Evolutionary conservation across 92 coral and sea anemone genomes (phyloP).

Genomic region (Virgularia gustaviana): DNA sequence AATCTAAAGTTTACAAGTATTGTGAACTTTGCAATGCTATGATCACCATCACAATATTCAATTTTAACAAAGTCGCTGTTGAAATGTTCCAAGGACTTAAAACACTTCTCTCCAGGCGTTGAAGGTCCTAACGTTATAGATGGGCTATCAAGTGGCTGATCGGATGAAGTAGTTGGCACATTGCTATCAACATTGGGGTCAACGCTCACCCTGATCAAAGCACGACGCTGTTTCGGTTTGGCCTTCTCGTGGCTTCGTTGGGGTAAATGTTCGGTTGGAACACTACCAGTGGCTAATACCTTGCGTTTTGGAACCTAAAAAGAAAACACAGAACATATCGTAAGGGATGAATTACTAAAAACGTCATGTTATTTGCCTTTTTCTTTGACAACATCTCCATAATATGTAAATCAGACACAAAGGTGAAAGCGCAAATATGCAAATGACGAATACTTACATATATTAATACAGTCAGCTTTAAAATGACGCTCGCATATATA

Average conservation of each 20-base stretch:
- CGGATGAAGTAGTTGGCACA: not conserved
- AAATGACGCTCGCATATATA: too few relatives aligned
- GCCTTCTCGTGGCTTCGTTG: not conserved
- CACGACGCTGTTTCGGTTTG: not conserved
- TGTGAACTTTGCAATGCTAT: not conserved
- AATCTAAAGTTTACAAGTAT: not conserved
- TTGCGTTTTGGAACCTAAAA: not conserved
- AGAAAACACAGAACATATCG: not conserved
- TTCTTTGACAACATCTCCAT: not conserved
- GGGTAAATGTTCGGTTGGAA: not conserved
- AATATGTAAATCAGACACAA: not conserved
- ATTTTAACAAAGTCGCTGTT: not conserved
- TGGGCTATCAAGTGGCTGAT: not conserved
- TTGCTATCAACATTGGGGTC: not conserved
- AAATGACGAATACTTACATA: not conserved
- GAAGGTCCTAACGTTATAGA: not conserved
- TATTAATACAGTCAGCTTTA: constrained; percentile 1
- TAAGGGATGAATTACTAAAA: too few relatives aligned
- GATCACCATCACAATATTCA: not conserved
- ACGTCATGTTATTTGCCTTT: not conserved
- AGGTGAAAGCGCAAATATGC: not conserved
- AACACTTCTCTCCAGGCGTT: not conserved
- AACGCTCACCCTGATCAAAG: constrained; percentile 1
- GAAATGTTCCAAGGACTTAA: not conserved
- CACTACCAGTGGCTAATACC: not conserved